These are phyloP conservation scores for Hydrozoanthus tunicans DNA, from an alignment of 64 coral and sea anemone genomes.

Conservation along the genomic window DNA sequence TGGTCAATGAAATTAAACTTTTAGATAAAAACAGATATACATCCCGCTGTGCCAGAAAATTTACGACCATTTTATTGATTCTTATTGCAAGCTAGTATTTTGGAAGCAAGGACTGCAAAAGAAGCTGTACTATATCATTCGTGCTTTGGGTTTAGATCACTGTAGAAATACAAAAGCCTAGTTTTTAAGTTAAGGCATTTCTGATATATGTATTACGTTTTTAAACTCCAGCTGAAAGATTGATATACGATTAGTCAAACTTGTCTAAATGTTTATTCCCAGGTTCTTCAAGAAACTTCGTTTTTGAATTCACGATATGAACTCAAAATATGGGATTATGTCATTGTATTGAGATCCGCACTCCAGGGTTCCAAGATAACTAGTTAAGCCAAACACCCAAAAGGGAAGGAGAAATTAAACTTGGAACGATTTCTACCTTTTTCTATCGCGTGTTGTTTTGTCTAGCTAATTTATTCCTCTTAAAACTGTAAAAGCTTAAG, in stretches of 20 bases:
- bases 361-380: conserved; percentile 9
- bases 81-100: neutral
- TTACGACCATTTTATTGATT: conserved; percentile 29
- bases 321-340: neutral
- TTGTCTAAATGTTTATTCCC: conserved; percentile 4
- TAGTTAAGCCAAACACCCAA: neutral
- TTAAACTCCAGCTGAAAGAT: neutral
- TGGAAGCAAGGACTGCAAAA: neutral
- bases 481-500: neutral
- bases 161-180: neutral
- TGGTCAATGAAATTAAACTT: conserved; percentile 60
- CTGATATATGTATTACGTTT: neutral
- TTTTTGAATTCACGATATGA: neutral
- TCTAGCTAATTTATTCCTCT: neutral
- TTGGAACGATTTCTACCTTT: neutral
- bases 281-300: conserved; percentile 7
- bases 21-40: conserved; percentile 13
- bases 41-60: conserved; percentile 29
- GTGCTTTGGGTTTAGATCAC: too few species aligned
- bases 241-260: neutral
- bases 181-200: neutral
- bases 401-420: neutral
- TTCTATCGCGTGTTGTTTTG: neutral
- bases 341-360: neutral
- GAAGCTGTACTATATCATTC: neutral